These are phyloP conservation scores for Carollia perspicillata DNA, from an alignment of 2,113 vertebrate species.

Conservation along the genomic window DNA sequence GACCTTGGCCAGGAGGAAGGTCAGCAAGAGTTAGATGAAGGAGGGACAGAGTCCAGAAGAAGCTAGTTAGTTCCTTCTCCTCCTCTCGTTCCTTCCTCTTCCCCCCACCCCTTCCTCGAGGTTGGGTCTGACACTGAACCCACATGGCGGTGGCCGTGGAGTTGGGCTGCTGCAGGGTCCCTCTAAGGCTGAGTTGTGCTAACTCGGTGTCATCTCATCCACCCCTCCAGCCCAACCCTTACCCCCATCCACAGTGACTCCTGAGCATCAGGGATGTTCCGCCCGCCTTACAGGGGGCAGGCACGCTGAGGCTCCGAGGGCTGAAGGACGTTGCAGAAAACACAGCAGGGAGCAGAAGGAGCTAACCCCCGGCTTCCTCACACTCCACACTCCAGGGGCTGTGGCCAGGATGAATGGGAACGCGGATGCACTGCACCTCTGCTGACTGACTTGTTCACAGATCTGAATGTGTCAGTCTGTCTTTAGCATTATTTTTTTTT, in stretches of 20 bases:
- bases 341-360: neutral
- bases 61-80: neutral
- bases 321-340: neutral
- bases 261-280: neutral
- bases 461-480: neutral
- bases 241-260: neutral
- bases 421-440: neutral
- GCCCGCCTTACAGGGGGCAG: too few relatives aligned
- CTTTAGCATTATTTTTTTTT: neutral
- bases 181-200: neutral
- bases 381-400: neutral
- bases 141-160: accelerated
- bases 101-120: neutral
- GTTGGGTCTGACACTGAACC: neutral
- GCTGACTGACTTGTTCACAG: neutral
- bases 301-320: neutral
- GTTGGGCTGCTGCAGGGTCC: neutral
- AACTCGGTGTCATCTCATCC: neutral
- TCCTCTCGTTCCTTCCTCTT: neutral
- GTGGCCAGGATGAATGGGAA: neutral
- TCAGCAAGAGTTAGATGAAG: neutral
- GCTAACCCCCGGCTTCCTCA: neutral
- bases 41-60: neutral
- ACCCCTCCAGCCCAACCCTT: neutral
- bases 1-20: neutral